Conservation (phyloP, 1,140 invertebrate genomes). For the Rhyacophila brunnea region DNA sequence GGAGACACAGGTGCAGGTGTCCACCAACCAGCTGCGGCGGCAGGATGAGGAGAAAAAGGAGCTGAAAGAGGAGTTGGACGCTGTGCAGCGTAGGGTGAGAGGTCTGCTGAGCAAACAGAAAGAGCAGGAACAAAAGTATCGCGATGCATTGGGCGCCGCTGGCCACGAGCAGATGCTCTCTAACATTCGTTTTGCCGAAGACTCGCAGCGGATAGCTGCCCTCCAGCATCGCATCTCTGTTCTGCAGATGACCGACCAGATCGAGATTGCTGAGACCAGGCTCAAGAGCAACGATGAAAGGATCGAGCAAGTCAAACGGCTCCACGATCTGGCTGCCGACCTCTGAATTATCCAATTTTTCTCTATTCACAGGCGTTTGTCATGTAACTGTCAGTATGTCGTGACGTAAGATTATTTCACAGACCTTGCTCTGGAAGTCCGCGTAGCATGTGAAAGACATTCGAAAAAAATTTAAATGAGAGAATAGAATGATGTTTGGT, state of each 20-base stretch:
- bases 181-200: conserved; percentile 85
- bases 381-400: no score
- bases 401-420: no score
- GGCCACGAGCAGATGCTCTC: conserved; percentile 90
- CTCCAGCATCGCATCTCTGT: conserved; percentile 87
- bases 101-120: conserved; percentile 72
- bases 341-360: no score
- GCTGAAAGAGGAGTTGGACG: conserved; percentile 71
- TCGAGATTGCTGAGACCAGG: conserved; percentile 41
- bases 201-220: conserved; percentile 84
- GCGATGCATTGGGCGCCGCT: conserved; percentile 72
- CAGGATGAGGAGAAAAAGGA: conserved; percentile 88
- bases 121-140: conserved; percentile 71
- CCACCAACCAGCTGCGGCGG: conserved; percentile 82
- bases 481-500: no score
- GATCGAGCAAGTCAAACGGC: conserved; percentile 18
- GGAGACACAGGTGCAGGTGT: conserved; percentile 91
- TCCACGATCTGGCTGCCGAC: background rate
- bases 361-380: no score
- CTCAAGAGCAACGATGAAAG: conserved; percentile 33
- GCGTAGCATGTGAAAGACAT: no score
- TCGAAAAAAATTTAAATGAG: no score
- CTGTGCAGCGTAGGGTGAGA: conserved; percentile 63
- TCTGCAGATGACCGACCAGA: conserved; percentile 59
- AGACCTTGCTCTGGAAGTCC: no score